Evolutionary conservation across 2,888 invertebrate species (phyloP), one percentile per base, ranked within the genome.

Genomic region (Apotomis betuletana): DNA sequence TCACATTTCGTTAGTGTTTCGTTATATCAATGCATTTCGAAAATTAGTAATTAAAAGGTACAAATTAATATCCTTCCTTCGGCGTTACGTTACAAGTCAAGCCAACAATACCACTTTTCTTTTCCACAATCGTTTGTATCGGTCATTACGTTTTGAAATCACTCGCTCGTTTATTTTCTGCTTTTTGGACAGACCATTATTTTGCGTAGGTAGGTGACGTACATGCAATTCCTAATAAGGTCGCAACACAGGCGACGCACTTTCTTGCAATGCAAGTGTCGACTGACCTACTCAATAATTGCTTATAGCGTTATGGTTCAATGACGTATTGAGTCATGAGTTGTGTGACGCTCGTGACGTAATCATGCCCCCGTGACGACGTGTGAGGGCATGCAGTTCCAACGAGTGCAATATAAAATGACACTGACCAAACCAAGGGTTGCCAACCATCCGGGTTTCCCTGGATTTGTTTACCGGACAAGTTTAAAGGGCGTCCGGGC

Each of bases 271-370:
- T 80, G 70, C 70, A 73, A 74, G 64, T 77, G 79, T 75, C 77
- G 76, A 77, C 78, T 86, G 85, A 83, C 86, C 84, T 83, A 85
- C 81, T 83, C 84, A 71, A 78, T 81, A 80, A 82, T 81, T 76
- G 77, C 78, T 80, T 81, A 79, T 83, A 83, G 80, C 82, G 82
- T 77, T 65, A 76, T 81, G 79, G 79, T 82, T 81, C 80, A 85
- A 81, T 83, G 84, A 83, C 81, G 82, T 79, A 83, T 85, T 85
- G 77, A 80, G 83, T 81, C 86, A 86, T 81, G 77, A 70, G 61
- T 70, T 74, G 78, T 86, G 81, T 63, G 70, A 67, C 62, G 67
- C 51, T 51, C 51, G 64, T 74, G 74, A 75, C 67, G 74, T 74
- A 76, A 75, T 69, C 15, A 67, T 57, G 63, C 52, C 65, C 70